Conservation (phyloP, 1,140 invertebrate genomes). For the Drosophila equinoxialis region DNA sequence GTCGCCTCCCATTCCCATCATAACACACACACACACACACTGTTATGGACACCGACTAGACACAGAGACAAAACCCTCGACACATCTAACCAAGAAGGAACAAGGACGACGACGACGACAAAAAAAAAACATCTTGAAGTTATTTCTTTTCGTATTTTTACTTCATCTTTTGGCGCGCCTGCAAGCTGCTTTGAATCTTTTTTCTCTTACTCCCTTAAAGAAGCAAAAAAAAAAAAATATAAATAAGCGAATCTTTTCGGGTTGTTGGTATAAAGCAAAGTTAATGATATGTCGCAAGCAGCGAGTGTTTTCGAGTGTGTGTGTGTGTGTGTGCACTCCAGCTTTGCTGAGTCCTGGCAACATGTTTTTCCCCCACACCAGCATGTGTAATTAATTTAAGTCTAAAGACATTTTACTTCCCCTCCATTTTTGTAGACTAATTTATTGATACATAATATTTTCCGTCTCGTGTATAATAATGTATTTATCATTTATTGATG, state of each 20-base stretch:
- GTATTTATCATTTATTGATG: constrained; percentile 22
- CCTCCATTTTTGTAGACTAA: constrained; percentile 38
- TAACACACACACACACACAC: neutral
- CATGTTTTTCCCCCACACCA: constrained; percentile 3
- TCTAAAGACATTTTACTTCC: constrained; percentile 58
- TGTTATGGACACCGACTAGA: constrained; percentile 24
- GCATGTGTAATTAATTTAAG: constrained; percentile 65
- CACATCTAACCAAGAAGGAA: constrained; percentile 10
- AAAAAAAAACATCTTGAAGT: constrained; percentile 33
- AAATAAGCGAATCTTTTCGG: constrained; percentile 23
- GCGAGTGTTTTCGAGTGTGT: constrained; percentile 15
- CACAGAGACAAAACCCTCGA: constrained; percentile 20
- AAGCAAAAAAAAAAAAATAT: constrained; percentile 3
- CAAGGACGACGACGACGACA: constrained; percentile 15
- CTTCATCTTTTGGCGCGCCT: constrained; percentile 50
- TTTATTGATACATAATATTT: constrained; percentile 37
- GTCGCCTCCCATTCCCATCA: neutral
- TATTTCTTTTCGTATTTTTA: constrained; percentile 66
- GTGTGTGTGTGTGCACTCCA: constrained; percentile 35
- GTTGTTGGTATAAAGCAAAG: constrained; percentile 64
- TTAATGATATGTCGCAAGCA: constrained; percentile 75
- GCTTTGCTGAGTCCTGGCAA: constrained; percentile 37
- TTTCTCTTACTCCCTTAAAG: neutral
- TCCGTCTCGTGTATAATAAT: constrained; percentile 40
- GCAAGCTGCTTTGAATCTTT: constrained; percentile 43